Base-by-base conservation (phyloP, 1,140 invertebrate species). In the Scaptodrosophila lebanonensis region DNA sequence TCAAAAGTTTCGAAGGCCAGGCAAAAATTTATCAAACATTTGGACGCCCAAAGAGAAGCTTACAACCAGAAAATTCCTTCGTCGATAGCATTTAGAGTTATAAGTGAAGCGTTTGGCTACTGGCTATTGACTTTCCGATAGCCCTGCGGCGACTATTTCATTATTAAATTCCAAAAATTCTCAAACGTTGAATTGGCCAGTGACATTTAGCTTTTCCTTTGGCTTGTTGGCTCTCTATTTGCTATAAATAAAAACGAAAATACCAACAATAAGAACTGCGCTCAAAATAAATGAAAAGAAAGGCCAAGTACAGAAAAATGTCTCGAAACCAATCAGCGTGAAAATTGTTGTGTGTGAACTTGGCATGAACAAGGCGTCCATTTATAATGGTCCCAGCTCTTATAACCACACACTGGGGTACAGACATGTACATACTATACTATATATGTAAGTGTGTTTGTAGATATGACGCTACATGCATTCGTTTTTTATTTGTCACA, bases 251-350 rank as follows among this genome's bases (percentile, higher is more conserved):
- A 29, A 52, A 12, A 13, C 7, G 30, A 32, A 43, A 42, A 52
- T 17, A 30, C 45, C 33, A 27, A 60, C 38, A 44, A 50, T n/a
- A n/a, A n/a, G n/a, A n/a, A n/a, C n/a, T n/a, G n/a, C n/a, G n/a
- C n/a, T n/a, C 18, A 60, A 65, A 75, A 72, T 52, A 66, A 72
- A 77, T 72, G 58, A 72, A 72, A 67, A 45, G 51, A 52, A 40
- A 47, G 58, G 48, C 57, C 48, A 42, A 48, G 50, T 25, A 4
- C 3, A 4, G 44, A 58, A 40, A 69, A 75, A 77, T 79, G 58
- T 79, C 67, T 79, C 49, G 48, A 72, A 77, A 73, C 73, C 73
- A 77, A 77, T 77, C 73, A 77, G 73, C 73, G 75, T 77, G 69
- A 73, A 79, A 77, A 77, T 79, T 77, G 73, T 62, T 66, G 36